These are phyloP conservation scores for Phylloscopus collybita DNA, from an alignment of 2,797 vertebrate genomes.

Conservation along the genomic window DNA sequence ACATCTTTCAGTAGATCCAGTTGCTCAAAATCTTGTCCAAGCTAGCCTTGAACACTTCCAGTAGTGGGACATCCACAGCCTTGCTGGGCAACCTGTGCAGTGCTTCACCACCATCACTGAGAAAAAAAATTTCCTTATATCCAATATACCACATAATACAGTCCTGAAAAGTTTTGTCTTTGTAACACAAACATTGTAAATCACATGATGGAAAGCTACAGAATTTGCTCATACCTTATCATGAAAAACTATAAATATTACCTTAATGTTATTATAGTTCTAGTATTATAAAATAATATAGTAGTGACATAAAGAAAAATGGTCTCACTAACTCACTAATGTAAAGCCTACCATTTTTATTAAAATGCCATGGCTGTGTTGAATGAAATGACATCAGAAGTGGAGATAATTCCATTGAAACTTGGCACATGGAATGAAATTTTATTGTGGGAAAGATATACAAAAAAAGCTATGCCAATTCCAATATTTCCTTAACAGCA, in stretches of 20 bases:
- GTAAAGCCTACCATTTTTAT: neutral
- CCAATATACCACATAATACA: neutral
- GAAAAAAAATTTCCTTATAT: neutral
- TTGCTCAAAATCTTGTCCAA: neutral
- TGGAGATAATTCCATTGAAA: neutral
- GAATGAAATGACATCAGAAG: neutral
- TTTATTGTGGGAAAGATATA: neutral
- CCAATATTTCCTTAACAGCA: neutral
- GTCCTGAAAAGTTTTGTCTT: neutral
- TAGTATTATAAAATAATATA: neutral
- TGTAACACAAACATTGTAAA: neutral
- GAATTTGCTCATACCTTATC: neutral
- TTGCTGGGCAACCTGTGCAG: neutral
- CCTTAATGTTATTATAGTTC: neutral
- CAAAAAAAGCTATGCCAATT: neutral
- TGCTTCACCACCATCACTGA: accelerated
- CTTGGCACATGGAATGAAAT: neutral
- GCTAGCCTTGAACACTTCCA: neutral
- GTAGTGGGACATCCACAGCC: neutral
- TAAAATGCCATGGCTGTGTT: neutral
- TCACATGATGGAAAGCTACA: neutral
- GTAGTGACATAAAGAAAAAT: neutral
- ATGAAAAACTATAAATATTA: neutral
- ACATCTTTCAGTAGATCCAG: accelerated
- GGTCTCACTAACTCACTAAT: neutral